Evolutionary conservation across 2,797 vertebrate genomes (phyloP).

Genomic region (Rhadinocentrus ornatus): DNA sequence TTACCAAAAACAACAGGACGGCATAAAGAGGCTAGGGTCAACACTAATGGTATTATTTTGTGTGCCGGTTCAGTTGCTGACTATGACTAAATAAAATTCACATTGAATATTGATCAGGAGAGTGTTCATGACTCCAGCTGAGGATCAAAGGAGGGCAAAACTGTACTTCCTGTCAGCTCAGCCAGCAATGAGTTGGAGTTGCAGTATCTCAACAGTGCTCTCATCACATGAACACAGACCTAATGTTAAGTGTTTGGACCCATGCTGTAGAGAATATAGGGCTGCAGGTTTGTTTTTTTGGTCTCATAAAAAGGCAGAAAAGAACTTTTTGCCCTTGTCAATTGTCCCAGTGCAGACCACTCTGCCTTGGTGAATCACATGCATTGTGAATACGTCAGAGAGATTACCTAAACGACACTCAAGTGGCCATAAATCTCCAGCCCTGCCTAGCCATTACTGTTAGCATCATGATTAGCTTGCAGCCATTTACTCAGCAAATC

Average conservation of each 20-base stretch:
- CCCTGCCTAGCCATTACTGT: constrained; percentile 62
- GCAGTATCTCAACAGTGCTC: constrained; percentile 17
- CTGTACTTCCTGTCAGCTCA: constrained; percentile 23
- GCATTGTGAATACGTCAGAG: constrained; percentile 37
- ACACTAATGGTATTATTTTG: constrained; percentile 8
- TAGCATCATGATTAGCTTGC: constrained; percentile 67
- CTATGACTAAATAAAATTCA: constrained; percentile 18
- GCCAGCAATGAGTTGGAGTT: constrained; percentile 4
- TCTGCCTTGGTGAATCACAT: constrained; percentile 39
- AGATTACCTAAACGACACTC: constrained; percentile 67
- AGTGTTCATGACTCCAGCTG: constrained; percentile 37
- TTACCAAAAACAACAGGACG: constrained; percentile 14
- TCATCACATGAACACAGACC: constrained; percentile 5
- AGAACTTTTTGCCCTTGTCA: constrained; percentile 3
- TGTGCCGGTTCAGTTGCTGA: neutral
- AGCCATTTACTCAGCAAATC: constrained; percentile 61
- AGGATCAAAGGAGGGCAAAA: constrained; percentile 50
- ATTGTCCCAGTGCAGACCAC: constrained; percentile 25
- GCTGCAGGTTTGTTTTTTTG: constrained; percentile 8
- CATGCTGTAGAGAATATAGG: neutral
- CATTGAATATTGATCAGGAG: constrained; percentile 38
- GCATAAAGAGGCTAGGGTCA: constrained; percentile 16
- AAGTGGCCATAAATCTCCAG: constrained; percentile 62
- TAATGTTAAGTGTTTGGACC: constrained; percentile 21
- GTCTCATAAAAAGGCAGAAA: neutral